A percentile compares a stretch with the other conserved stretches of the same genome.
Evolutionary conservation across 2,113 vertebrate species (phyloP).

Genomic region (Perognathus longimembris): DNA sequence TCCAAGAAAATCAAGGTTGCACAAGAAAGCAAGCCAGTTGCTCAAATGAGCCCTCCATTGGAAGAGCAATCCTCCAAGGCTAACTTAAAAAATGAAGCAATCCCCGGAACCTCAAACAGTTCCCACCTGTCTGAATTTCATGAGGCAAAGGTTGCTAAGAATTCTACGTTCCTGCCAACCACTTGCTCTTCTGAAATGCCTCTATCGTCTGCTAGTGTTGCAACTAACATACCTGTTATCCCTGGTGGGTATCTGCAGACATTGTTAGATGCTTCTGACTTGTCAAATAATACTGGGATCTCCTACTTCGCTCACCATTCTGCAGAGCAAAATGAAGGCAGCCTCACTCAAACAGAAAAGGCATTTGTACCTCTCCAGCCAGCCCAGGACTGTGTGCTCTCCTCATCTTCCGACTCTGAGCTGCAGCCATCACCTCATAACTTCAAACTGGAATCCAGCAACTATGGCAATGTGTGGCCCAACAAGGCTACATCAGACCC

Average conservation of each 20-base stretch:
- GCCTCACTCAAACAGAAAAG: conserved; percentile 92
- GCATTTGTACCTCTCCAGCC: conserved; percentile 94
- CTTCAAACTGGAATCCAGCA: conserved; percentile 90
- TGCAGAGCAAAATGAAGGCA: conserved; percentile 90
- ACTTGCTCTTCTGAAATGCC: conserved; percentile 95
- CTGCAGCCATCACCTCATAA: conserved; percentile 95
- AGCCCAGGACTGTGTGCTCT: conserved; percentile 94
- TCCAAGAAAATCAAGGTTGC: conserved; percentile 94
- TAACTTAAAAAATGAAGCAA: conserved; percentile 87
- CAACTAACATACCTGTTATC: conserved; percentile 94
- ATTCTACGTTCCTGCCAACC: conserved; percentile 93
- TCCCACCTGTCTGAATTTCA: conserved; percentile 92
- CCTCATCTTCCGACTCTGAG: conserved; percentile 95
- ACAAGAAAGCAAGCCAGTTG: conserved; percentile 72
- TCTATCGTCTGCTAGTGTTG: conserved; percentile 91
- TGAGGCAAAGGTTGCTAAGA: conserved; percentile 90
- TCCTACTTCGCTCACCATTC: conserved; percentile 94
- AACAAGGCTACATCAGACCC: conserved; percentile 89
- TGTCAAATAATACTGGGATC: conserved; percentile 91
- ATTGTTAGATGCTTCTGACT: conserved; percentile 97
- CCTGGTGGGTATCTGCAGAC: conserved; percentile 99
- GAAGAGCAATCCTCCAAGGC: conserved; percentile 89
- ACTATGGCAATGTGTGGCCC: conserved; percentile 92
- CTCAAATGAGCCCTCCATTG: conserved; percentile 79
- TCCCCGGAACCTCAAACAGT: conserved; percentile 87